Evolutionary conservation across 2,797 vertebrate species (phyloP).

Genomic region (Numenius phaeopus): DNA sequence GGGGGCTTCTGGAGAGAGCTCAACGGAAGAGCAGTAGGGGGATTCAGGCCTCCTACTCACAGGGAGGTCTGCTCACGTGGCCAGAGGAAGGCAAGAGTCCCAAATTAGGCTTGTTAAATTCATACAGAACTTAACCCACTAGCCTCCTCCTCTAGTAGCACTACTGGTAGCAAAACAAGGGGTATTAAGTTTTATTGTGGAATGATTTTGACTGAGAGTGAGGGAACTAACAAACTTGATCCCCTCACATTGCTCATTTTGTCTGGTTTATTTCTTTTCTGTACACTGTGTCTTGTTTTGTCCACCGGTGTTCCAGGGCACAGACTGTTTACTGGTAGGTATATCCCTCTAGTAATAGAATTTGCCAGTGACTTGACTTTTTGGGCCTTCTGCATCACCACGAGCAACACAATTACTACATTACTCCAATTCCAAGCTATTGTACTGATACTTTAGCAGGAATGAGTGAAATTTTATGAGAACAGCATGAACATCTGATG

Average conservation of each 20-base stretch:
- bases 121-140: not conserved
- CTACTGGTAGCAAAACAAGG: not conserved
- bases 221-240: not conserved
- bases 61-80: not conserved
- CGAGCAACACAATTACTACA: not conserved
- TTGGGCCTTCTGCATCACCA: not conserved
- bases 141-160: not conserved
- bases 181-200: not conserved
- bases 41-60: not conserved
- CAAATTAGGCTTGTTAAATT: not conserved
- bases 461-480: not conserved
- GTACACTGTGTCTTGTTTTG: not conserved
- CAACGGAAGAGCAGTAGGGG: not conserved
- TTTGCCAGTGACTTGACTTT: not conserved
- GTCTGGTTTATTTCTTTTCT: not conserved
- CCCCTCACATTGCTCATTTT: rapidly evolving
- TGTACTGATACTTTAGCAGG: not conserved
- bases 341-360: not conserved
- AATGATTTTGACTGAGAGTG: not conserved
- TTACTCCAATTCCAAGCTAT: not conserved
- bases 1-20: not conserved
- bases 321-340: not conserved
- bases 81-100: not conserved
- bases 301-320: rapidly evolving
- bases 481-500: not conserved